These are phyloP conservation scores for Euphysa ruthae DNA, from an alignment of 30 jellyfish, hydroid and myxozoan species.

Conservation along the genomic window DNA sequence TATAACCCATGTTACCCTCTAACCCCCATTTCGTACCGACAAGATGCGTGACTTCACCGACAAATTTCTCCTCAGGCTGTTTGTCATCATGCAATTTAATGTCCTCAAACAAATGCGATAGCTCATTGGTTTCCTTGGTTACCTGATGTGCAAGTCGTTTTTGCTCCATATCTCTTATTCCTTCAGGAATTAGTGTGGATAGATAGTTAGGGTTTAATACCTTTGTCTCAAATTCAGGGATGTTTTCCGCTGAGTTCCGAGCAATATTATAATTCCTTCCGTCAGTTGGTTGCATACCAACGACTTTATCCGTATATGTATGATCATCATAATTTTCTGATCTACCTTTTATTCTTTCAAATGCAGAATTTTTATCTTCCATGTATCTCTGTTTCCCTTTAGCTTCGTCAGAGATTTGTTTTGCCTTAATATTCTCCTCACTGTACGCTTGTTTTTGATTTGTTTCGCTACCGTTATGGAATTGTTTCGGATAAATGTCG, in stretches of 20 bases:
- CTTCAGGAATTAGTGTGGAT: background rate
- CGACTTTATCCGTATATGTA: background rate
- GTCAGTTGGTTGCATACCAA: background rate
- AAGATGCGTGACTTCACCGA: constrained; percentile 25
- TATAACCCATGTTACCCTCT: constrained; percentile 25
- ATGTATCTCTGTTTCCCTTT: too few relatives aligned
- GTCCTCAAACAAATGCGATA: constrained; percentile 18
- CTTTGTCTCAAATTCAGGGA: constrained; percentile 4
- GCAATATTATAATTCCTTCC: background rate
- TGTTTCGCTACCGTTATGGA: too few relatives aligned
- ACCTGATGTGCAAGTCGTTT: constrained; percentile 20
- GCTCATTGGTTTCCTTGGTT: constrained; percentile 17
- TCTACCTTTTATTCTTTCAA: too few relatives aligned
- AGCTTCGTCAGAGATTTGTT: too few relatives aligned
- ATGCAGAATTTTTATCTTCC: too few relatives aligned
- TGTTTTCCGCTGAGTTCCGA: too few relatives aligned
- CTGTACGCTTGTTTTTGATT: too few relatives aligned
- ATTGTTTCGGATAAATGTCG: too few relatives aligned
- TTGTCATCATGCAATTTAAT: constrained; percentile 13
- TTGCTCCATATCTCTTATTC: constrained; percentile 3
- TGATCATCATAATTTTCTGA: too few relatives aligned
- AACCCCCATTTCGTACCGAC: constrained; percentile 36
- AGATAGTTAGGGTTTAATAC: background rate
- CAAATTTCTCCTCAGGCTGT: constrained; percentile 24
- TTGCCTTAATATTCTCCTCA: too few relatives aligned